Evolutionary conservation across 2,113 vertebrate genomes (phyloP).

Genomic region (Phalacrocorax aristotelis): DNA sequence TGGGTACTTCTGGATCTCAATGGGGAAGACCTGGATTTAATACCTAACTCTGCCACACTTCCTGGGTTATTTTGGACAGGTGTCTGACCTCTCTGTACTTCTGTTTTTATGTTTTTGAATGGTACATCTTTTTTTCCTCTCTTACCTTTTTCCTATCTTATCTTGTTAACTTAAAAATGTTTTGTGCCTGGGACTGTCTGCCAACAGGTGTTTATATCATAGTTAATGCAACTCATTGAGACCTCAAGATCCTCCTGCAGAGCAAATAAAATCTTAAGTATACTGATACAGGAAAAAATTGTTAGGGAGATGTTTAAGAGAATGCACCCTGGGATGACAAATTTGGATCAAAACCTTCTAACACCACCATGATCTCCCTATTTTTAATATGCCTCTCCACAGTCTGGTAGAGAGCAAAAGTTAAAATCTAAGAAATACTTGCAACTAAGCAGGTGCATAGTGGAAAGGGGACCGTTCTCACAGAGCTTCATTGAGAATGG

Average conservation of each 20-base stretch:
- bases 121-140: background rate
- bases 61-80: background rate
- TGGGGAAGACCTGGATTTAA: background rate
- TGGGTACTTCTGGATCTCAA: background rate
- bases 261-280: background rate
- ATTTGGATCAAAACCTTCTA: background rate
- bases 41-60: background rate
- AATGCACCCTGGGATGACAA: background rate
- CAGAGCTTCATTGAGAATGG: background rate
- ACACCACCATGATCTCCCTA: background rate
- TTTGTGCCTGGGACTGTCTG: background rate
- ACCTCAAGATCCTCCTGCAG: background rate
- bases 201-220: background rate
- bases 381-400: background rate
- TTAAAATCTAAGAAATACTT: background rate
- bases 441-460: background rate
- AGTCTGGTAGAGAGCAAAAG: background rate
- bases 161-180: background rate
- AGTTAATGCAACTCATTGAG: background rate
- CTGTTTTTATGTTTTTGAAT: background rate
- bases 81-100: background rate
- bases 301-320: background rate
- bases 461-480: background rate
- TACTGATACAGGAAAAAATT: background rate
- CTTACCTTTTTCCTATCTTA: background rate